These are phyloP conservation scores for Clostera curtula DNA, from an alignment of 2,888 invertebrate species.

Conservation along the genomic window DNA sequence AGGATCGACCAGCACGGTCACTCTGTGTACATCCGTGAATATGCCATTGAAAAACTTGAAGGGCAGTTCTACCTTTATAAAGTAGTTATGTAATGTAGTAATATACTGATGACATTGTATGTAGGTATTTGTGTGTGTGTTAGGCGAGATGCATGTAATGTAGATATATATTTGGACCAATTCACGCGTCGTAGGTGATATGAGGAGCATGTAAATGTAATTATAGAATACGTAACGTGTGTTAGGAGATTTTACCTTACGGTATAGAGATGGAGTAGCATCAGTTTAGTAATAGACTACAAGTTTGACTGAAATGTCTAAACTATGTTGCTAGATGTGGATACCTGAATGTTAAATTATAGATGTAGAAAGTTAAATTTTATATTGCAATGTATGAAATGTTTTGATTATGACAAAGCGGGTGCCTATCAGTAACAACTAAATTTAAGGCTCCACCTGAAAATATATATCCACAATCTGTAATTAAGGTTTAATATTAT, in stretches of 20 bases:
- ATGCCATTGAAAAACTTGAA: slow-evolving; percentile 35
- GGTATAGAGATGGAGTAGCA: slow-evolving; percentile 12
- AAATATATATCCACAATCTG: too few species aligned
- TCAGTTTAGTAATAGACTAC: too few species aligned
- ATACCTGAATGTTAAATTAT: too few species aligned
- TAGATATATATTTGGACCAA: slow-evolving; percentile 37
- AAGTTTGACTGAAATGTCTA: too few species aligned
- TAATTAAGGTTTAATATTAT: too few species aligned
- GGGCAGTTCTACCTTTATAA: slow-evolving; percentile 32
- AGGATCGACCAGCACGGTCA: slow-evolving; percentile 13
- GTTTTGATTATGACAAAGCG: too few species aligned
- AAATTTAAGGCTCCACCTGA: too few species aligned
- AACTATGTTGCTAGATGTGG: too few species aligned
- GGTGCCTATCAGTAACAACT: too few species aligned
- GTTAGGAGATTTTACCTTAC: slow-evolving; percentile 12
- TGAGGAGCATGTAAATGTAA: slow-evolving; percentile 36
- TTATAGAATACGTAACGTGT: slow-evolving; percentile 18
- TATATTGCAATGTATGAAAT: too few species aligned
- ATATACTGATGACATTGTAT: slow-evolving; percentile 38
- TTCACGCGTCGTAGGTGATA: slow-evolving; percentile 28
- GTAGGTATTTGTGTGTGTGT: slow-evolving; percentile 59
- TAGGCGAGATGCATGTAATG: slow-evolving; percentile 54
- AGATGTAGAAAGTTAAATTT: too few species aligned
- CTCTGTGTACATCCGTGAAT: slow-evolving; percentile 18
- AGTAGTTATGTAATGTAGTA: slow-evolving; percentile 42